Evolutionary conservation across 2,113 vertebrate species (phyloP), one percentile per base, ranked within the genome.

Genomic region (Triplophysa rosa): DNA sequence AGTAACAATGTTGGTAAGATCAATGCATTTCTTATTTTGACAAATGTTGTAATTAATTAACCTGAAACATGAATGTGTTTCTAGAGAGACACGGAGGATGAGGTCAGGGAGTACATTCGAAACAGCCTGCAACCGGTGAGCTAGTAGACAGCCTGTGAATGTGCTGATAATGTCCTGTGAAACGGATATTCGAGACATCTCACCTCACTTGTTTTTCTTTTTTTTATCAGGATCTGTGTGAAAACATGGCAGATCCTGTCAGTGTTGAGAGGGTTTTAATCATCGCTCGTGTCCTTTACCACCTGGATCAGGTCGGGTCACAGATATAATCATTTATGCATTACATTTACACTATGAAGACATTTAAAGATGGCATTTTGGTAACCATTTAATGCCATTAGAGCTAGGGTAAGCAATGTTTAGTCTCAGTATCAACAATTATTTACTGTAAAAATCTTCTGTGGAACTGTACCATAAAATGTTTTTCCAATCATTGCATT

Each of bases 11-110:
- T 23, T 77, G 49, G 21, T 8, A 8, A 14, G 65, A 64, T 58
- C 59, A 14, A 40, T 49, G 1, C 5, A 12, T 75, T 75, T 29
- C 59, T 47, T 7, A n/a, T 26, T 17, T 76, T 49, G 72, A 63
- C 49, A 63, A 72, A 40, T 40, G 42, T 16, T 17, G 9, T 42
- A 2, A 61, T 16, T 24, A 10, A 40, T 40, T 24, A 23, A 49
- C 10, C 2, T 26, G 9, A 75, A 72, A 29, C 11, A 19, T 63
- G 10, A 9, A 45, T 76, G 40, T 64, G 59, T 16, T 49, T 80
- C 37, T 63, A 99, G 97, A 98, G 95, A 88, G 95, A 96, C 83
- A 94, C 94, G 0, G 95, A 97, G 75, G 95, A 97, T 86, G 97
- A 98, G 87, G 95, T 98, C 65, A 89, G 92, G 82, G 95, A 96